These are phyloP conservation scores for Drosophila punjabiensis DNA, from an alignment of 1,140 invertebrate genomes.

Conservation along the genomic window DNA sequence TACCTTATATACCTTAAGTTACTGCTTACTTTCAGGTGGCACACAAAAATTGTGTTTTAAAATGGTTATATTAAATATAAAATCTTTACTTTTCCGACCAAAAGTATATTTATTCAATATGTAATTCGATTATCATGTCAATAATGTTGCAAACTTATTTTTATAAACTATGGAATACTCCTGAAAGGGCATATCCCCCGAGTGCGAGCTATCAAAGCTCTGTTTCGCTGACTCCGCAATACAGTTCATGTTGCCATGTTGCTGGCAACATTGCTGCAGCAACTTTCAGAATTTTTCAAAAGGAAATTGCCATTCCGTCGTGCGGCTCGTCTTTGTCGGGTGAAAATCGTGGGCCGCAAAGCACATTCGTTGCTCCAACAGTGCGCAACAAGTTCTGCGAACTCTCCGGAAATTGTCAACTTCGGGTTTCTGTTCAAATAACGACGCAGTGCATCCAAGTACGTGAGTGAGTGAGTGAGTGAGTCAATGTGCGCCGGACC, in stretches of 20 bases:
- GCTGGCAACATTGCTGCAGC: conserved; percentile 20
- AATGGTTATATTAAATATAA: neutral
- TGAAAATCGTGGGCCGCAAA: conserved; percentile 8
- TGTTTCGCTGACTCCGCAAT: neutral
- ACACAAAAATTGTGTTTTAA: neutral
- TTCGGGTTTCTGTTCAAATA: neutral
- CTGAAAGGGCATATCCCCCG: neutral
- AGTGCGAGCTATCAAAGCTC: neutral
- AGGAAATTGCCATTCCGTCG: neutral
- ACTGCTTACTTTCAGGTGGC: neutral
- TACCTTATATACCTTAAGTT: neutral
- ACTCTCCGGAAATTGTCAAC: neutral
- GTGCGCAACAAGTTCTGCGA: conserved; percentile 14
- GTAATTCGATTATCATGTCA: neutral
- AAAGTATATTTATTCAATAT: neutral
- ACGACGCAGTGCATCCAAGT: neutral
- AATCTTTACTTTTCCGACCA: neutral
- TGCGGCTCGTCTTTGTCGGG: neutral
- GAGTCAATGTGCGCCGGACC: neutral
- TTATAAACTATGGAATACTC: neutral
- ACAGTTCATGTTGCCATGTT: neutral
- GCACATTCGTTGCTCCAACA: conserved; percentile 12
- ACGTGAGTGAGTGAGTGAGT: neutral
- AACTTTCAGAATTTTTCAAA: neutral
- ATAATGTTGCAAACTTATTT: neutral